phyloP scores from a whole-genome alignment of 2,888 invertebrate genomes.

The Balanococcus diminutus region DNA sequence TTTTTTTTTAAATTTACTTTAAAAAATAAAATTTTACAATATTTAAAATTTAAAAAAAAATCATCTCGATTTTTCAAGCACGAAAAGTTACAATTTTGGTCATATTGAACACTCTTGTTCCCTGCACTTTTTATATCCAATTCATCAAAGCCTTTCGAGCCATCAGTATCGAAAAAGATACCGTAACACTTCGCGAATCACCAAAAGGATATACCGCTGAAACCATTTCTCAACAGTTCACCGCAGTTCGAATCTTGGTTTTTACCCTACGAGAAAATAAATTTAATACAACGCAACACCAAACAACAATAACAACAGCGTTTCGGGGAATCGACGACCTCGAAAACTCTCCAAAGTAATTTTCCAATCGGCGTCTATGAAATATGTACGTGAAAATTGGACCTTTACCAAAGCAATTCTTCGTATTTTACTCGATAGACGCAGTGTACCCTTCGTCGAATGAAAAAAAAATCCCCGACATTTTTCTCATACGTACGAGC shows the following conservation, averaged over 20 bases:
- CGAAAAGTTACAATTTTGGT: no score
- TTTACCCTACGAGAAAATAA: neutral
- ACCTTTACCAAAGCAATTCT: neutral
- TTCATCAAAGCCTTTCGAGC: no score
- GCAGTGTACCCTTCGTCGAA: neutral
- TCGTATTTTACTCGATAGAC: neutral
- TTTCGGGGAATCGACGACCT: slow-evolving; percentile 5
- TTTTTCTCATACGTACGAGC: neutral
- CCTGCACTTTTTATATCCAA: no score
- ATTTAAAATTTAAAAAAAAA: no score
- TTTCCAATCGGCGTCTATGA: slow-evolving; percentile 11
- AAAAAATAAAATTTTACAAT: no score
- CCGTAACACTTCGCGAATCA: no score
- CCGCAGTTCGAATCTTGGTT: neutral
- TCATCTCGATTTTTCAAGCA: no score
- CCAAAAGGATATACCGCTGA: no score
- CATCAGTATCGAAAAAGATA: no score
- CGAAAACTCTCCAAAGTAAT: slow-evolving; percentile 11
- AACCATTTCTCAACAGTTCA: neutral
- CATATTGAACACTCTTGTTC: no score
- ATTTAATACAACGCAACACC: neutral
- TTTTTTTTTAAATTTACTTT: no score
- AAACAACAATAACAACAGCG: neutral
- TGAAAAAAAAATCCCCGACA: neutral
- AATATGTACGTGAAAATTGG: slow-evolving; percentile 9